Conservation (phyloP, 2,113 vertebrate genomes). For the Barnardius zonarius region DNA sequence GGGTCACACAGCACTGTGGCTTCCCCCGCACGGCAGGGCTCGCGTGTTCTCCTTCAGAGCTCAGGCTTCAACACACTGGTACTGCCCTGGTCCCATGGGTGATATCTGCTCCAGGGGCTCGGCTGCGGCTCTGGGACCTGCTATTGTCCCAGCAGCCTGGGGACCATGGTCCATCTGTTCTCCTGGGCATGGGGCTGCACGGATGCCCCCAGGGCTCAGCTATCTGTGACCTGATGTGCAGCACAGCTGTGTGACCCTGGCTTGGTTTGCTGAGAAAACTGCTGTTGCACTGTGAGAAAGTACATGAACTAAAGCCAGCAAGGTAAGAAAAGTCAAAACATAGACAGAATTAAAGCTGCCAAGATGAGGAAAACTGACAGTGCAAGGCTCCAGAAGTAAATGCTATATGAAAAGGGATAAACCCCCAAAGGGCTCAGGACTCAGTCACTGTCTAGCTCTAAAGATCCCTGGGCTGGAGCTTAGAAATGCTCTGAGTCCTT, state of each 20-base stretch:
- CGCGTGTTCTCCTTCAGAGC: not conserved
- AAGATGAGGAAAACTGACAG: not conserved
- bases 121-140: not conserved
- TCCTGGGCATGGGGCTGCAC: rapidly evolving
- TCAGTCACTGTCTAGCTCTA: not conserved
- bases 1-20: not conserved
- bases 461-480: not conserved
- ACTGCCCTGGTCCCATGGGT: rapidly evolving
- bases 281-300: not conserved
- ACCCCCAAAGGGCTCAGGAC: not conserved
- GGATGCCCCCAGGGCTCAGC: not conserved
- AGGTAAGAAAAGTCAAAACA: not conserved
- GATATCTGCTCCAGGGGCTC: not conserved
- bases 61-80: not conserved
- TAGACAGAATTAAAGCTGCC: not conserved
- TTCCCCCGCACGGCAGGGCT: rapidly evolving
- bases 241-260: not conserved
- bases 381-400: not conserved
- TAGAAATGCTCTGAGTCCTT: not conserved
- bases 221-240: rapidly evolving
- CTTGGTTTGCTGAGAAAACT: not conserved
- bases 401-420: not conserved
- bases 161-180: not conserved
- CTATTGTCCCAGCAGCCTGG: not conserved
- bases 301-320: not conserved